A percentile compares a stretch with the other conserved stretches of the same genome.
phyloP scores from a whole-genome alignment of 2,797 vertebrate species.

The Channa striata region DNA sequence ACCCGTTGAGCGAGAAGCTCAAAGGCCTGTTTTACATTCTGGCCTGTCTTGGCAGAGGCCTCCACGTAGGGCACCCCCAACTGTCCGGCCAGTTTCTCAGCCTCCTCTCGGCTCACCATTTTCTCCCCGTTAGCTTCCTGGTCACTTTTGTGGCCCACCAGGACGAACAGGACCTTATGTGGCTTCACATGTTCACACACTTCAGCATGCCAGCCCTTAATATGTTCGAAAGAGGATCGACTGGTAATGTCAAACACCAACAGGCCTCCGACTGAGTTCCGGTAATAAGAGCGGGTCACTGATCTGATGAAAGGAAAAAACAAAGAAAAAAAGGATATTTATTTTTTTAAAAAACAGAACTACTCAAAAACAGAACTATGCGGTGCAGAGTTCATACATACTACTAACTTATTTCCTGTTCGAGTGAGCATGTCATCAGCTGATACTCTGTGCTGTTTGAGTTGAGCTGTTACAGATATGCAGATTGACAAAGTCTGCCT shows the following conservation, averaged over 20 bases:
- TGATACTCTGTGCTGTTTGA: constrained; percentile 27
- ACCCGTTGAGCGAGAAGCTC: constrained; percentile 80
- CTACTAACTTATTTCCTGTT: constrained; percentile 33
- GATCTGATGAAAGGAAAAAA: constrained; percentile 76
- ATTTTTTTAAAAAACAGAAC: constrained; percentile 16
- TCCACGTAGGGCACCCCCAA: constrained; percentile 85
- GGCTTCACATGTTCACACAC: constrained; percentile 85
- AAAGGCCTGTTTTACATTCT: constrained; percentile 83
- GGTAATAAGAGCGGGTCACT: constrained; percentile 90
- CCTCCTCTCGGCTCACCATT: constrained; percentile 82
- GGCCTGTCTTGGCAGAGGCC: constrained; percentile 86
- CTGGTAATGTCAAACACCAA: constrained; percentile 89
- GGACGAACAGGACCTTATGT: constrained; percentile 82
- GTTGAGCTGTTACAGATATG: constrained; percentile 53
- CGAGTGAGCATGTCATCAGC: constrained; percentile 39
- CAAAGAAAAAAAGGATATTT: not conserved
- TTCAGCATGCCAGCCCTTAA: constrained; percentile 85
- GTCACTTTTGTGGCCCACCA: constrained; percentile 90
- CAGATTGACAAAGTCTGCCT: constrained; percentile 28
- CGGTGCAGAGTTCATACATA: constrained; percentile 32
- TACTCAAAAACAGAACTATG: not conserved
- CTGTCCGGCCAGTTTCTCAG: constrained; percentile 81
- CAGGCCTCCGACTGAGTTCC: constrained; percentile 88
- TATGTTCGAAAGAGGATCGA: constrained; percentile 85
- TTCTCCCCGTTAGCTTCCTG: constrained; percentile 65